Percentiles rank a stretch among this genome's conserved stretches.
Conservation (phyloP, 1,140 invertebrate genomes). For the Drosophila ercepeae region DNA sequence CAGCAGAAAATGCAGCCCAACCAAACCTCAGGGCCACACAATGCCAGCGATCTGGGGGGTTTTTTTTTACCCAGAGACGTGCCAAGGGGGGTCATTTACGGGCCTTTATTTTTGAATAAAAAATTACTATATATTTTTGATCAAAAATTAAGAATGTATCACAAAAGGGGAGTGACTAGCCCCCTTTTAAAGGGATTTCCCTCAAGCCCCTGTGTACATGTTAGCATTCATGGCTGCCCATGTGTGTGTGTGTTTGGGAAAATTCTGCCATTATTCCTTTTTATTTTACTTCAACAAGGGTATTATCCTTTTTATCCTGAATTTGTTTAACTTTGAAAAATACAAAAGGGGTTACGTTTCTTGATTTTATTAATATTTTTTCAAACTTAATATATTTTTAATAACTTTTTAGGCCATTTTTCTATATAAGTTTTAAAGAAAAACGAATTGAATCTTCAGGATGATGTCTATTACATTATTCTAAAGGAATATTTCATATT, state of each 20-base stretch:
- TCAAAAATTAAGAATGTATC: no score
- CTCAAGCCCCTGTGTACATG: conserved; percentile 1
- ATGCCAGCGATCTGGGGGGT: conserved; percentile 18
- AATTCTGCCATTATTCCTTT: conserved; percentile 14
- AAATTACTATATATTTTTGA: background rate
- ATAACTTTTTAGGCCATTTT: no score
- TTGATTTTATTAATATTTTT: no score
- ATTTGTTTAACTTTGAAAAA: background rate
- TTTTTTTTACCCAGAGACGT: conserved; percentile 7
- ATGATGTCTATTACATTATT: no score
- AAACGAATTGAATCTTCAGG: no score
- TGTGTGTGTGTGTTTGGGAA: background rate
- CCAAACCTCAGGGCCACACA: conserved; percentile 55
- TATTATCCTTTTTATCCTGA: background rate
- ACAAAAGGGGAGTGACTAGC: no score
- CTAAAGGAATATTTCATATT: no score
- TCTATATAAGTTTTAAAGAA: no score
- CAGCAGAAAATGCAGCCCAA: conserved; percentile 51
- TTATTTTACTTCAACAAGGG: conserved; percentile 13
- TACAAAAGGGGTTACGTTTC: no score
- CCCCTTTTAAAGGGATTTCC: background rate
- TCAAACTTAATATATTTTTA: no score
- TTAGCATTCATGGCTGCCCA: conserved; percentile 4
- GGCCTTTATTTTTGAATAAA: background rate
- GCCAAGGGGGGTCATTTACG: background rate